These are phyloP conservation scores for Geophilus truncorum DNA, from an alignment of 2,888 invertebrate genomes.

Conservation along the genomic window DNA sequence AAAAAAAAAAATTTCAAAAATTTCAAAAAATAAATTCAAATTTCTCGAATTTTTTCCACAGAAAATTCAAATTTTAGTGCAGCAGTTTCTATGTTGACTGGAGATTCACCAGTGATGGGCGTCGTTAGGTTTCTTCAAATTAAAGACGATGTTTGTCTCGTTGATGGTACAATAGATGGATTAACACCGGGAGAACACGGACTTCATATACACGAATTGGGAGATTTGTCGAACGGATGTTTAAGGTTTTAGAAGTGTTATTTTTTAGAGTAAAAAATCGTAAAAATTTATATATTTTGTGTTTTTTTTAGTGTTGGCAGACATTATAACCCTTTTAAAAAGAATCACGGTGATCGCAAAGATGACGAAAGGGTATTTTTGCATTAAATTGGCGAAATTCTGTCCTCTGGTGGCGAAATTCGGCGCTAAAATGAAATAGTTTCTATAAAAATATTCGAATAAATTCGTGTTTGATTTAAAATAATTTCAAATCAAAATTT, in stretches of 20 bases:
- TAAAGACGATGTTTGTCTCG: constrained; percentile 57
- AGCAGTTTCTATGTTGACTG: constrained; percentile 66
- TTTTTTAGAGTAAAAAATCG: background rate
- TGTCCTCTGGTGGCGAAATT: too few species aligned
- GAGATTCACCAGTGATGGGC: constrained; percentile 57
- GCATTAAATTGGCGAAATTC: too few species aligned
- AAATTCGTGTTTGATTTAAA: too few species aligned
- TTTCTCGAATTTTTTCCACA: background rate
- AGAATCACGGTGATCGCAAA: constrained; percentile 54
- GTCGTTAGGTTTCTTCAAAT: constrained; percentile 71
- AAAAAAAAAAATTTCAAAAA: background rate
- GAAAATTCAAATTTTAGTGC: constrained; percentile 47
- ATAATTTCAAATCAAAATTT: background rate
- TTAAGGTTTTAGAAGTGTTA: constrained; percentile 50
- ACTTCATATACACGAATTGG: constrained; percentile 64
- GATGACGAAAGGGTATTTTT: constrained; percentile 48
- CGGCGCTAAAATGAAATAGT: constrained; percentile 44
- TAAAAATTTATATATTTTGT: background rate
- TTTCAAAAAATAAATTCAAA: too few species aligned
- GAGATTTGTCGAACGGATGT: constrained; percentile 64
- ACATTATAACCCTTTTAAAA: constrained; percentile 57
- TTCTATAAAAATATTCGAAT: too few species aligned
- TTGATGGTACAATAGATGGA: constrained; percentile 82
- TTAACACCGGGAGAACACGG: constrained; percentile 60
- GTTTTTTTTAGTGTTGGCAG: constrained; percentile 55